phyloP scores from a whole-genome alignment of 2,113 vertebrate species.

The Rhineura floridana region DNA sequence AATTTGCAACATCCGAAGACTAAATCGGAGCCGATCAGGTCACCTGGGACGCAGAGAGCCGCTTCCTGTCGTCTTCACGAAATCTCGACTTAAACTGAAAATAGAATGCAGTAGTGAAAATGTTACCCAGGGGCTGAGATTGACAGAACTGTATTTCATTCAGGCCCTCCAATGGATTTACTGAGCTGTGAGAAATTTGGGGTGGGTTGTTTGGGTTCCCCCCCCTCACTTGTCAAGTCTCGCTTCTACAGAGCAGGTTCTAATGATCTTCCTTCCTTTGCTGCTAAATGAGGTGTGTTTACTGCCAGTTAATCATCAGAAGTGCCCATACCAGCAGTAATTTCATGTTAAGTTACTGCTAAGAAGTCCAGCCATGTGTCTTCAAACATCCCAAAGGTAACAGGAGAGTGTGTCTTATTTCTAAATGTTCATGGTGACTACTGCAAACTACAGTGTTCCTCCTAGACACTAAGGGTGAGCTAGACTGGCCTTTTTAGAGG shows the following conservation, averaged over 20 bases:
- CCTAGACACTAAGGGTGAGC: not conserved
- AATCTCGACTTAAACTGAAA: constrained; percentile 84
- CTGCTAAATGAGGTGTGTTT: not conserved
- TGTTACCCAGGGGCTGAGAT: constrained; percentile 81
- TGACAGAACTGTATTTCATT: constrained; percentile 78
- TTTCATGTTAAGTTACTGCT: not conserved
- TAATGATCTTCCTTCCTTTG: constrained; percentile 36
- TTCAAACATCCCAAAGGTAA: not conserved
- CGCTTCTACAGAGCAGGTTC: constrained; percentile 26
- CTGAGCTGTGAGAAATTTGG: constrained; percentile 57
- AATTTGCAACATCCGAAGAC: constrained; percentile 99
- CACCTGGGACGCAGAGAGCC: constrained; percentile 85
- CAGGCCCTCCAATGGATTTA: constrained; percentile 74
- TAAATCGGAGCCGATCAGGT: constrained; percentile 94
- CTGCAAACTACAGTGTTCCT: no score
- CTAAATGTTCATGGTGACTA: not conserved
- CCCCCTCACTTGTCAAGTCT: constrained; percentile 41
- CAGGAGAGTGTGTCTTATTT: not conserved
- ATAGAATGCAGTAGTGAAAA: constrained; percentile 82
- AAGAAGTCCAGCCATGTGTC: not conserved
- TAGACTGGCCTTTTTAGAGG: not conserved
- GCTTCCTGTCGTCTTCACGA: constrained; percentile 86
- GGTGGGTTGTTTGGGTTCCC: not conserved
- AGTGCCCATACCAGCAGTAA: not conserved
- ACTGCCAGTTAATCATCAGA: not conserved